Base-by-base conservation (phyloP, 2,113 vertebrate genomes). In the Urocitellus parryii region DNA sequence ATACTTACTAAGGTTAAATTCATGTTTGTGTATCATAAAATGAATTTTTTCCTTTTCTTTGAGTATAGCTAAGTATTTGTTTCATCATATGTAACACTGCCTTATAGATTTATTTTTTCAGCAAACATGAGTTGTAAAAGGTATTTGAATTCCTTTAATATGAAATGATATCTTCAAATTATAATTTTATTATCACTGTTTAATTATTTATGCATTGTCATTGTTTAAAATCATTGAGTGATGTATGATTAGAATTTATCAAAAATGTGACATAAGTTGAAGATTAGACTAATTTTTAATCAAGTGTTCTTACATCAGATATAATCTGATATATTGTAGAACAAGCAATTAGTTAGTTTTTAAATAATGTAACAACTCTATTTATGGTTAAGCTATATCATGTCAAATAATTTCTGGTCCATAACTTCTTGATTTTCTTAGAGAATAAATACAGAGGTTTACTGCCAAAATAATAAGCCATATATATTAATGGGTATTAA, bases 21-120 rank as follows among this genome's bases (percentile, higher is more conserved):
- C 45, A 11, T 25, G 16, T 72, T 86, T 95, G 16, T 11, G 2
- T 81, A 32, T 22, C 34, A 51, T 17, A 42, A 8, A 27, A 72
- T 20, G 27, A 29, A 27, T 74, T 51, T 58, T 73, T 37, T 27
- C 61, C 2, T 29, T 5, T 63, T 51, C 27, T 74, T 74, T 92
- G 42, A 70, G 4, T 56, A 61, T 63, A 80, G 7, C 90, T 27
- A 65, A 76, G 27, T 12, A 68, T 58, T 37, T 68, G 0, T 56
- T 82, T 92, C 70, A 48, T 10, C 4, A 85, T 32, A 53, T 8
- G 3, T 3, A 86, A n/a, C 42, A 1, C 16, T 88, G 22, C 29
- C n/a, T 65, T 82, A 90, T 61, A 65, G 65, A 79, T 81, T 83
- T 96, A 3, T 76, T 88, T 16, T 91, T 27, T 88, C 20, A 70